A percentile compares a stretch with the other conserved stretches of the same genome.
These are phyloP conservation scores for Ptychodera flava DNA, from an alignment of 35 echinoderm and acorn worm genomes.

Conservation along the genomic window DNA sequence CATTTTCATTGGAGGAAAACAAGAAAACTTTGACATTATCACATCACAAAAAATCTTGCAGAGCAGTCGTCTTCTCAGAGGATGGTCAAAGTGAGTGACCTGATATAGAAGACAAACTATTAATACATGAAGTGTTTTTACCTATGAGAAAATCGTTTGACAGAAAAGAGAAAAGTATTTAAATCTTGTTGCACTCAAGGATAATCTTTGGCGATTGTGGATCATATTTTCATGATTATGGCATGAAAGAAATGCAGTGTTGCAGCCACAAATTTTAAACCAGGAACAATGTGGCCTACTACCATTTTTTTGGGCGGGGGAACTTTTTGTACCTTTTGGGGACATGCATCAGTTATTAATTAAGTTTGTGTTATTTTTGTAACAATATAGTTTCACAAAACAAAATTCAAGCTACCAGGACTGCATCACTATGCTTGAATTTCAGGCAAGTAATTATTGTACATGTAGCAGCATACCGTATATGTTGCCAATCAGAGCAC, in stretches of 20 bases:
- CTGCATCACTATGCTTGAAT: too few species aligned
- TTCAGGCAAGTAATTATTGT: too few species aligned
- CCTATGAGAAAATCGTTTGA: neutral
- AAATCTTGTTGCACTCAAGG: neutral
- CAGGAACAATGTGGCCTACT: too few species aligned
- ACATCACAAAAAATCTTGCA: slow-evolving; percentile 73
- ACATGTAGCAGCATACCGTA: too few species aligned
- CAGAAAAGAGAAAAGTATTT: neutral
- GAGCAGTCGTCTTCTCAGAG: slow-evolving; percentile 65
- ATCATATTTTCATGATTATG: neutral
- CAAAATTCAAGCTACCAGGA: too few species aligned
- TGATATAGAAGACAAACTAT: neutral
- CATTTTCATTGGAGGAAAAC: slow-evolving; percentile 47
- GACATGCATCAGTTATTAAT: too few species aligned
- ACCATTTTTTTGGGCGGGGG: too few species aligned
- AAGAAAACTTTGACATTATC: slow-evolving; percentile 31
- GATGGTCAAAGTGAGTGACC: slow-evolving; percentile 73
- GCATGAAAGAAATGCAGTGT: neutral
- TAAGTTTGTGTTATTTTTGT: too few species aligned
- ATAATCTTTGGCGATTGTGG: neutral
- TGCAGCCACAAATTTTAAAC: neutral
- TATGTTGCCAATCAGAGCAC: too few species aligned
- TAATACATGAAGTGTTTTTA: neutral
- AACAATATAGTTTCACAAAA: too few species aligned
- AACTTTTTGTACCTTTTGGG: too few species aligned